Base-by-base conservation (phyloP, 2,113 vertebrate genomes). In the Rhynchopsitta pachyrhyncha region DNA sequence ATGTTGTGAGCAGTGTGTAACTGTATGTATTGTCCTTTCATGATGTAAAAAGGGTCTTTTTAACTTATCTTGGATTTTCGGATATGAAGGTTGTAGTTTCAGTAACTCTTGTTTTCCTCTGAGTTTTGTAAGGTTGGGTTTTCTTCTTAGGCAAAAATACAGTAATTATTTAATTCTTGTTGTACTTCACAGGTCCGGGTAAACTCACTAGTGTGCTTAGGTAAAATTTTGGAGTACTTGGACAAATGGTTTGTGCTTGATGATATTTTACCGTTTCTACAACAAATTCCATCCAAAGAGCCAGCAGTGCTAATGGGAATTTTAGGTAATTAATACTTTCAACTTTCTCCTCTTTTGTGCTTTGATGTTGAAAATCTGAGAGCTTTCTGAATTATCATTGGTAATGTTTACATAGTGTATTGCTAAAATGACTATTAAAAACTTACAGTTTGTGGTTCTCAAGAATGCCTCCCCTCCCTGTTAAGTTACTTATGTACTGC, bases 211-310 rank as follows among this genome's bases (percentile, higher is more conserved):
- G 99, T 99, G 64, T 99, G 99, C 93, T 98, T 99, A 91, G 99
- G 99, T 62, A 99, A 99, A 98, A 99, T 99, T 96, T 97, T 99
- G 97, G 99, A 99, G 85, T 99, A 99, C 97, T 96, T 99, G 53
- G 99, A 99, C 98, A 99, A 99, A 88, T 99, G 99, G 99, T 99
- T 98, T 97, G 99, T 99, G 37, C 98, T 99, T 73, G 99, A 99
- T 29, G 99, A 99, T 97, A 98, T 99, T 97, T 98, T 99, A 53
- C 99, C 99, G 74, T 99, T 99, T 98, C 97, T 99, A 78, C 99
- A 99, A 97, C 99, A 99, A 96, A 99, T 99, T 97, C 99, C 99
- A 76, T 99, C 99, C 64, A 98, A 98, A 96, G 99, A 99, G 93
- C 99, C 99, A 55, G 99, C 99, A 1, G 99, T 99, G 33, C 99